phyloP scores from a whole-genome alignment of 2,797 vertebrate species.

The Falco naumanni region DNA sequence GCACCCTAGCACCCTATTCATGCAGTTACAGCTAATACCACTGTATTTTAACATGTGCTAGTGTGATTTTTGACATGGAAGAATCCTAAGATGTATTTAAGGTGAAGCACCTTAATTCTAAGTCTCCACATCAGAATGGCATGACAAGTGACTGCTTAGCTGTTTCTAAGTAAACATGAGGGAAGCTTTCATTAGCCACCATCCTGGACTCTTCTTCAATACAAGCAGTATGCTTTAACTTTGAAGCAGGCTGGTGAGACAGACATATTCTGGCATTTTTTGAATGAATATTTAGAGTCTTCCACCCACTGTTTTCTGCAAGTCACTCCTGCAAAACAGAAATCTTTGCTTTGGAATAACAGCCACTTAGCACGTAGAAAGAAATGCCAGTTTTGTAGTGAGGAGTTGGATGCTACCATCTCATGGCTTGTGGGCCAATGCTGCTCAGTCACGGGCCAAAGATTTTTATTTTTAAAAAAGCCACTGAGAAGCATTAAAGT shows the following conservation, averaged over 20 bases:
- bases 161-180: not conserved
- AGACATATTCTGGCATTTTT: slow-evolving; percentile 16
- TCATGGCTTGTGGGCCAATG: not conserved
- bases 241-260: not conserved
- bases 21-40: not conserved
- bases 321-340: not conserved
- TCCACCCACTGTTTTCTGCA: not conserved
- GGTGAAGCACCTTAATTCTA: not conserved
- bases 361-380: not conserved
- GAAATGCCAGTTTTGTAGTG: not conserved
- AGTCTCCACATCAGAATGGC: not conserved
- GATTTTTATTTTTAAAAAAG: not conserved
- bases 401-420: not conserved
- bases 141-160: not conserved
- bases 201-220: not conserved
- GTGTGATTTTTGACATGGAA: not conserved
- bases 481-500: not conserved
- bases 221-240: not conserved
- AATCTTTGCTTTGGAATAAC: not conserved
- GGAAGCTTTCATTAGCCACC: not conserved
- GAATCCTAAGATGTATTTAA: not conserved
- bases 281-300: slow-evolving; percentile 44
- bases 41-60: not conserved
- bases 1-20: not conserved
- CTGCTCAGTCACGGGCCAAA: not conserved